Percentiles rank a stretch among this genome's conserved stretches.
Conservation (phyloP, 2,113 vertebrate species). For the Paraplagusia blochii region DNA sequence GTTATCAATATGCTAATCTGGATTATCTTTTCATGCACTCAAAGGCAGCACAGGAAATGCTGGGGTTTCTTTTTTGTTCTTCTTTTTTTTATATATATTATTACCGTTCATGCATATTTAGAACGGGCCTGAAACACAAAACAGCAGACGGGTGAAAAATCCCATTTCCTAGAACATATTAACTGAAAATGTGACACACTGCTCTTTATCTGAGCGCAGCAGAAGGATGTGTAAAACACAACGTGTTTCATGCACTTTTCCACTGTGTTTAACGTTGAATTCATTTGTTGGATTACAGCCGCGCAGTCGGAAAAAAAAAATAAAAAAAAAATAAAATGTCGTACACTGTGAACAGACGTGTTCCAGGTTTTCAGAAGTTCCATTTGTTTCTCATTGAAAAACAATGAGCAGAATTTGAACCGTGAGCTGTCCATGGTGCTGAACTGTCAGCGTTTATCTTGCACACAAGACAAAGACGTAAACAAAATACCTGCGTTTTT, state of each 20-base stretch:
- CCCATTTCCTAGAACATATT: conserved; percentile 35
- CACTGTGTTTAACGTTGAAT: background rate
- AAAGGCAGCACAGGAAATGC: background rate
- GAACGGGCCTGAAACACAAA: conserved; percentile 4
- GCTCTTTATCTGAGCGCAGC: conserved; percentile 14
- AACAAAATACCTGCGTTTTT: conserved; percentile 26
- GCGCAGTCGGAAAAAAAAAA: conserved; percentile 27
- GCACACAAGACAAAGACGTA: conserved; percentile 25
- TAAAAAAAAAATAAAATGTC: conserved; percentile 56
- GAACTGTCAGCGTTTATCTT: conserved; percentile 28
- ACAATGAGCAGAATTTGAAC: conserved; percentile 1
- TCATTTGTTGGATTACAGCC: conserved; percentile 11
- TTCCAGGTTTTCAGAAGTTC: conserved; percentile 39
- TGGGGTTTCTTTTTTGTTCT: background rate
- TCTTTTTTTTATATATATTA: background rate
- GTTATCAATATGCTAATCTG: conserved; percentile 15
- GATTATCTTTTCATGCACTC: conserved; percentile 1
- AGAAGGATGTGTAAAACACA: conserved; percentile 8
- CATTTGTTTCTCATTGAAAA: conserved; percentile 29
- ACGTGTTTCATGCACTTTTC: conserved; percentile 15
- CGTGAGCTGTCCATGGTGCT: conserved; percentile 40
- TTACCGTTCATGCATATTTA: background rate
- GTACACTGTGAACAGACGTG: conserved; percentile 52
- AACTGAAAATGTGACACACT: conserved; percentile 16
- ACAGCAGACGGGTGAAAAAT: conserved; percentile 33